Conservation (phyloP, 2,113 vertebrate species). For the Sceloporus tristichus region DNA sequence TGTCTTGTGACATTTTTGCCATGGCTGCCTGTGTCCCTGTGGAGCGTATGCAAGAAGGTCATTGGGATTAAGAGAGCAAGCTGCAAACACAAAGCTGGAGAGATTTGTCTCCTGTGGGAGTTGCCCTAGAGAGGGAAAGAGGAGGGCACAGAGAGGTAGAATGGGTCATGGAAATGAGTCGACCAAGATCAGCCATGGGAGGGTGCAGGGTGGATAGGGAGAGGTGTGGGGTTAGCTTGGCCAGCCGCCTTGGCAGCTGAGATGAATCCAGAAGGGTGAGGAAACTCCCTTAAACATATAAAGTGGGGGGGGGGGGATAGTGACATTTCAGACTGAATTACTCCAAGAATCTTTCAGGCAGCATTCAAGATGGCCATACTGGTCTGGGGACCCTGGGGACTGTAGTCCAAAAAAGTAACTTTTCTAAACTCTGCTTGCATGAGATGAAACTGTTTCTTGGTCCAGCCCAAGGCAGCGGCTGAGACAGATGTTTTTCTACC, state of each 20-base stretch:
- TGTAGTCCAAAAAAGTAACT: too few relatives aligned
- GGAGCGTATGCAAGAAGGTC: slow-evolving; percentile 52
- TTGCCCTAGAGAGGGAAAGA: fast-evolving
- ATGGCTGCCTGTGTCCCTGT: slow-evolving; percentile 33
- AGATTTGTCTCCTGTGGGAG: slow-evolving; percentile 39
- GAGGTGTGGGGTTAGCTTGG: not conserved
- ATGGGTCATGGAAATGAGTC: slow-evolving; percentile 7
- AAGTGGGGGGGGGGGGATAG: too few relatives aligned
- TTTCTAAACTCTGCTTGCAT: not conserved
- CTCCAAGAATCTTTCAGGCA: too few relatives aligned
- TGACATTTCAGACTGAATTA: too few relatives aligned
- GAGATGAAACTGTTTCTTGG: not conserved
- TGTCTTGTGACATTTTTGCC: slow-evolving; percentile 40
- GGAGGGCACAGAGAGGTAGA: slow-evolving; percentile 28
- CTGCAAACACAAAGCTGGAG: slow-evolving; percentile 50
- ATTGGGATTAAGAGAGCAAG: slow-evolving; percentile 58
- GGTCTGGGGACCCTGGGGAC: too few relatives aligned
- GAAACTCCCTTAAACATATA: not conserved
- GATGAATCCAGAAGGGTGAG: not conserved
- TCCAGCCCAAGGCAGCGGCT: not conserved
- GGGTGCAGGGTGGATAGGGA: not conserved
- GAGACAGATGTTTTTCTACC: too few relatives aligned
- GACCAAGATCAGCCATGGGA: not conserved
- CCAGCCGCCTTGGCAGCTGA: not conserved
- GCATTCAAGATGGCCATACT: too few relatives aligned